Percentiles rank a stretch among this genome's conserved stretches.
Conservation (phyloP, 2,113 vertebrate genomes). For the Gobio gobio region DNA sequence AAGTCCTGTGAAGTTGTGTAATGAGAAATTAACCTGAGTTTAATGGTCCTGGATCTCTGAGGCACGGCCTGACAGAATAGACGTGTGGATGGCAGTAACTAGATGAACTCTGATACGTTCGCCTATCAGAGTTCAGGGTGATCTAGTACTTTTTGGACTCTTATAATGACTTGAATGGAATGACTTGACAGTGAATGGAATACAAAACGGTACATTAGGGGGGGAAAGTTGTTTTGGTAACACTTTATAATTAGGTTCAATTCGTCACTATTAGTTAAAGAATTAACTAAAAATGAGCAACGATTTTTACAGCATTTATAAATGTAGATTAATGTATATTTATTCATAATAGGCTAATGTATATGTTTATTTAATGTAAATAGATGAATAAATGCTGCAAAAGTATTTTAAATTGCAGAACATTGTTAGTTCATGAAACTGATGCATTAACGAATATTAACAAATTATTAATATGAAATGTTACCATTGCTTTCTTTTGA, state of each 20-base stretch:
- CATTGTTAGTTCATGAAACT: too few species aligned
- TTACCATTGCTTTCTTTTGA: too few species aligned
- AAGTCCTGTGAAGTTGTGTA: slow-evolving; percentile 54
- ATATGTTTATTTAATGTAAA: too few species aligned
- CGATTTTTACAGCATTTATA: neutral
- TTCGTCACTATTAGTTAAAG: neutral
- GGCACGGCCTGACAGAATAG: slow-evolving; percentile 33
- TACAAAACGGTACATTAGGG: neutral
- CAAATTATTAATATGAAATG: too few species aligned
- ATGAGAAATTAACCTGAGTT: slow-evolving; percentile 58
- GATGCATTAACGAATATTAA: too few species aligned
- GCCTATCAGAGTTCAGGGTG: neutral
- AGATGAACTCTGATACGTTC: slow-evolving; percentile 35
- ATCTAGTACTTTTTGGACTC: slow-evolving; percentile 1
- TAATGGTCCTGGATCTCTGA: slow-evolving; percentile 49
- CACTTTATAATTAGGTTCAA: neutral
- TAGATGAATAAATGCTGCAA: too few species aligned
- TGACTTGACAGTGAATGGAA: neutral
- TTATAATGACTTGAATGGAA: slow-evolving; percentile 13
- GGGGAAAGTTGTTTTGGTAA: neutral
- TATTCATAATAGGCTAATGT: too few species aligned
- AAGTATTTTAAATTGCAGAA: too few species aligned
- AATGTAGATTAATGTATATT: neutral
- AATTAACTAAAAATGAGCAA: neutral
- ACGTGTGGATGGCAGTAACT: slow-evolving; percentile 27